Conservation (phyloP, 35 echinoderm and acorn worm genomes). For the Lytechinus pictus region DNA sequence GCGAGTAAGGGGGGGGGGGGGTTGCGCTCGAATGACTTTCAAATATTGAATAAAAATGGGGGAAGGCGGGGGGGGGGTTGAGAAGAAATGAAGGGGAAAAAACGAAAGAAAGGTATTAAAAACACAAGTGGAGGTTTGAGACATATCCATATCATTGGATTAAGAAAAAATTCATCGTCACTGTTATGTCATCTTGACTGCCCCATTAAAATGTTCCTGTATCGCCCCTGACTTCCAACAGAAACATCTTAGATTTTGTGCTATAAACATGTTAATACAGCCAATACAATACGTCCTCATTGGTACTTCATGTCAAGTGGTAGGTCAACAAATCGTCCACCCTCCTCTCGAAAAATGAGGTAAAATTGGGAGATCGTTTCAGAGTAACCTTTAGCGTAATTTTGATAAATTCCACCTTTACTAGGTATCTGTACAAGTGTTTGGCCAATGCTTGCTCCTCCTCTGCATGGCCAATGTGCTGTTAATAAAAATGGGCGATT, state of each 20-base stretch:
- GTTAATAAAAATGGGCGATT: background rate
- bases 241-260: background rate
- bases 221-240: no score
- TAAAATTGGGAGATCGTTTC: background rate
- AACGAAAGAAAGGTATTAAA: no score
- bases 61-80: no score
- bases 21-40: no score
- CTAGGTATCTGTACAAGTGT: background rate
- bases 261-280: background rate
- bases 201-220: no score
- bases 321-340: background rate
- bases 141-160: no score
- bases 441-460: background rate
- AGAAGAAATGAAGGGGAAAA: no score
- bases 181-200: no score
- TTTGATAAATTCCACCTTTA: background rate
- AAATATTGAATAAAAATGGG: no score
- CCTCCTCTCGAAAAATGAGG: background rate
- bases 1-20: no score
- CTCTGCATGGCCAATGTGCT: background rate
- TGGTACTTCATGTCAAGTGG: background rate
- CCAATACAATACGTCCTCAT: background rate
- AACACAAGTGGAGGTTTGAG: no score
- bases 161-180: no score
- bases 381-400: background rate